Evolutionary conservation across 2,113 vertebrate species (phyloP).

Genomic region (Clupea harengus): DNA sequence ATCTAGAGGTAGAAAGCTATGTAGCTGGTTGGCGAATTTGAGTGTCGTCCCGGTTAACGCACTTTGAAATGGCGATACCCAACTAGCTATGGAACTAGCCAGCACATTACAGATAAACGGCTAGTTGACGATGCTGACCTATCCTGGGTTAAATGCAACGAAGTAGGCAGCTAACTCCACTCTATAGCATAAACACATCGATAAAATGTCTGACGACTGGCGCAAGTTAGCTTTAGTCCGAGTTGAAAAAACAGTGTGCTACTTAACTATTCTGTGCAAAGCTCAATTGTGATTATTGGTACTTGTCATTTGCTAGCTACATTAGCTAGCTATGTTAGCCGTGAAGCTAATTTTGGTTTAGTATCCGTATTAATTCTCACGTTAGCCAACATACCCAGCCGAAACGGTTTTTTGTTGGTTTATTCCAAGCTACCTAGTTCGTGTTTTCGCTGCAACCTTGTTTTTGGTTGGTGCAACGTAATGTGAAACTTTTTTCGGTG

Average conservation of each 20-base stretch:
- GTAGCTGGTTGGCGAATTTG: not conserved
- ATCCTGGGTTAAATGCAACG: not conserved
- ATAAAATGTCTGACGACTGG: not conserved
- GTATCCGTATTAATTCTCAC: constrained; percentile 1
- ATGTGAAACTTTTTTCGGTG: constrained; percentile 1
- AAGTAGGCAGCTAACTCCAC: not conserved
- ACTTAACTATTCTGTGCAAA: not conserved
- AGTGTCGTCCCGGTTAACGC: not conserved
- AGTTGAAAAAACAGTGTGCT: not conserved
- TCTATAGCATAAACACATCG: not conserved
- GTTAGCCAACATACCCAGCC: not conserved
- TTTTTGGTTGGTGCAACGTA: not conserved
- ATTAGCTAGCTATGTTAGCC: constrained; percentile 2
- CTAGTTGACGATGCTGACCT: not conserved
- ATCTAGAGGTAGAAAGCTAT: not conserved
- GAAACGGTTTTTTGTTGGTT: constrained; percentile 3
- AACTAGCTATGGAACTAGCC: not conserved
- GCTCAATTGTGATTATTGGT: not conserved
- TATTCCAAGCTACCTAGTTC: not conserved
- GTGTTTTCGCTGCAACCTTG: not conserved
- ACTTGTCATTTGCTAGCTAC: constrained; percentile 1
- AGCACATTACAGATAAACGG: not conserved
- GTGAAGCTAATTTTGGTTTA: constrained; percentile 13
- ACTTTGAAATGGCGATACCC: constrained; percentile 13
- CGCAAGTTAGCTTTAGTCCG: not conserved